Percentiles rank a stretch among this genome's conserved stretches.
Conservation (phyloP, 2,113 vertebrate genomes). For the Forbesichthys agassizii region DNA sequence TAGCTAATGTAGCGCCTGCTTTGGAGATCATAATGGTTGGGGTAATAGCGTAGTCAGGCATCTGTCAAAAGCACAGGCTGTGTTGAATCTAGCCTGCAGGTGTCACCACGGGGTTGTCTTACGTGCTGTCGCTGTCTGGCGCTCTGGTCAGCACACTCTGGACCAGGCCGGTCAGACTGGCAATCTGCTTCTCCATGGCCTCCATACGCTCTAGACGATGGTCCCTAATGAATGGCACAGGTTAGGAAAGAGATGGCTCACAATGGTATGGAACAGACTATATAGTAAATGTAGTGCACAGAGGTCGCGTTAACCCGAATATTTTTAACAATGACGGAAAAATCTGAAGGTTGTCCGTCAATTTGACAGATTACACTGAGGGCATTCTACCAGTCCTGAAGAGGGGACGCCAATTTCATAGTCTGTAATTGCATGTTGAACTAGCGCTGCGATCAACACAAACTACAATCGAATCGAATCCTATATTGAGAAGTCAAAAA, state of each 20-base stretch:
- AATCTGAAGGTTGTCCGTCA: too few relatives aligned
- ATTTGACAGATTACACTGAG: too few relatives aligned
- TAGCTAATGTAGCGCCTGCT: slow-evolving; percentile 39
- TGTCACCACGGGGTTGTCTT: slow-evolving; percentile 54
- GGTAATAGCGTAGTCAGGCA: slow-evolving; percentile 37
- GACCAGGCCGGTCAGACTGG: slow-evolving; percentile 94
- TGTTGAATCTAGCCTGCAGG: slow-evolving; percentile 28
- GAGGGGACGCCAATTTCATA: too few relatives aligned
- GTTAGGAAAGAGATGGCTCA: not conserved
- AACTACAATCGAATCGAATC: too few relatives aligned
- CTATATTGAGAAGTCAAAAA: too few relatives aligned
- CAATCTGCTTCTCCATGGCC: slow-evolving; percentile 99
- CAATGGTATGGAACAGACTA: not conserved
- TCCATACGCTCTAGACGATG: slow-evolving; percentile 92
- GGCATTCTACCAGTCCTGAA: too few relatives aligned
- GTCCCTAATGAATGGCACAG: slow-evolving; percentile 41
- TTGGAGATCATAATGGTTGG: slow-evolving; percentile 44
- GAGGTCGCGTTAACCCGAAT: too few relatives aligned
- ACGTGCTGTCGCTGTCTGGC: slow-evolving; percentile 93
- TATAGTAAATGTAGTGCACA: not conserved
- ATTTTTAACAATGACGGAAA: too few relatives aligned
- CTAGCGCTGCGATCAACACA: too few relatives aligned
- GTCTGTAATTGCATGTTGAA: too few relatives aligned
- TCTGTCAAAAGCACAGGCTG: slow-evolving; percentile 43
- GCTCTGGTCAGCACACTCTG: slow-evolving; percentile 94